Base-by-base conservation (phyloP, 2,797 vertebrate genomes). In the Schizopygopsis malacanthus region DNA sequence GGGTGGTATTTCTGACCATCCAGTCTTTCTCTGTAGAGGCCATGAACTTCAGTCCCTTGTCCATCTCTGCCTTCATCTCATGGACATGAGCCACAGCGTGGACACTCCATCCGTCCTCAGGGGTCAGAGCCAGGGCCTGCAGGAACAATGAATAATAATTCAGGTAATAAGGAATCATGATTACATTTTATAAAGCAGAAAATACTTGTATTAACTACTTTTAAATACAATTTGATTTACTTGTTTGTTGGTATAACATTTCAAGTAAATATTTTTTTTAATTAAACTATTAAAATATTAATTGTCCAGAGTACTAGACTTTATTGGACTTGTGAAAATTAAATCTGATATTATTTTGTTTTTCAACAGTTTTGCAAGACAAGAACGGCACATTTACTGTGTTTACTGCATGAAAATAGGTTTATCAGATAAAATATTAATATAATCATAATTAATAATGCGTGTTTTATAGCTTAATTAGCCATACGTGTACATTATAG, bases 1-100 rank as follows among this genome's bases (percentile, higher is more conserved):
- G 52, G 13, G n/a, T 47, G 28, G 15, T 77, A 12, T 52, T 47
- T 75, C 22, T 20, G 92, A 99, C 98, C 97, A 96, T 95, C 98
- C 98, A 99, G 90, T 97, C 94, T 80, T 91, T 91, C 91, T 99
- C 98, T 0, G 95, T 95, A 50, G 86, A 88, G 90, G 95, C 92
- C 97, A 99, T 96, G 89, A 99, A 98, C 78, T 94, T 93, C 87
- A 99, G 69, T 1, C 98, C 97, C 4, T 94, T 95, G 87, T 96
- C 92, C 90, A 97, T 28, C 73, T 98, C 96, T 0, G 95, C 97
- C 85, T 90, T 97, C 98, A 99, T 98, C 93, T 99, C 98, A 37
- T 96, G 94, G 33, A 98, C 54, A 0, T 99, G 98, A 41, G 98
- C 98, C 0, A 99, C 13, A 0, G 97, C 91, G 86, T 99, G 98